Conservation (phyloP, 1,140 invertebrate species). For the Diorhabda sublineata region DNA sequence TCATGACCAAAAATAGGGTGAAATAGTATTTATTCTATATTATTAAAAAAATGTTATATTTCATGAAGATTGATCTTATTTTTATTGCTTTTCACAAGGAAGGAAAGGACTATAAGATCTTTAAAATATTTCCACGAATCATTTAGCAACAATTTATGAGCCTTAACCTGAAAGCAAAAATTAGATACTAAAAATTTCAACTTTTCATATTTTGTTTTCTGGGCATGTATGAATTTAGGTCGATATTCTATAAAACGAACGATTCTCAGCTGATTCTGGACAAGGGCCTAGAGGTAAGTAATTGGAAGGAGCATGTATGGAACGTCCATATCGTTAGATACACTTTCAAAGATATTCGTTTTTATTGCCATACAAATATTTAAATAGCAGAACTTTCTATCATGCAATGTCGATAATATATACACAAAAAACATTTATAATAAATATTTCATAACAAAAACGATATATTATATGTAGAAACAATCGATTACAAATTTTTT, state of each 20-base stretch:
- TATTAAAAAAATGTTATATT: no score
- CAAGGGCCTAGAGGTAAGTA: constrained; percentile 18
- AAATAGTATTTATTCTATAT: no score
- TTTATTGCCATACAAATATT: constrained; percentile 38
- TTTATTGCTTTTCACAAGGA: no score
- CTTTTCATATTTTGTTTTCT: no score
- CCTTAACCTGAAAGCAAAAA: no score
- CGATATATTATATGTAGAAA: constrained; percentile 19
- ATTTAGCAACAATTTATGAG: no score
- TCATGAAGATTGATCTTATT: no score
- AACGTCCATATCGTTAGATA: constrained; percentile 11
- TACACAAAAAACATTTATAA: constrained; percentile 32
- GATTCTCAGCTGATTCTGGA: constrained; percentile 10
- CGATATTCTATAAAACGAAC: background rate
- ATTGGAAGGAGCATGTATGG: constrained; percentile 22
- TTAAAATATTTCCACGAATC: no score
- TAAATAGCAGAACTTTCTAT: constrained; percentile 24
- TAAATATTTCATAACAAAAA: constrained; percentile 39
- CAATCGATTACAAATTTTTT: constrained; percentile 10
- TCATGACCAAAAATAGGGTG: no score
- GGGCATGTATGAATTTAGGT: background rate
- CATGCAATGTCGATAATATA: constrained; percentile 18
- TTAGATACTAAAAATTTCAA: no score
- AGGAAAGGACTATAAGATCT: no score
- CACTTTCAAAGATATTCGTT: constrained; percentile 22